Conservation (phyloP, 2,113 vertebrate species). For the Rhinopomastus cyanomelas region DNA sequence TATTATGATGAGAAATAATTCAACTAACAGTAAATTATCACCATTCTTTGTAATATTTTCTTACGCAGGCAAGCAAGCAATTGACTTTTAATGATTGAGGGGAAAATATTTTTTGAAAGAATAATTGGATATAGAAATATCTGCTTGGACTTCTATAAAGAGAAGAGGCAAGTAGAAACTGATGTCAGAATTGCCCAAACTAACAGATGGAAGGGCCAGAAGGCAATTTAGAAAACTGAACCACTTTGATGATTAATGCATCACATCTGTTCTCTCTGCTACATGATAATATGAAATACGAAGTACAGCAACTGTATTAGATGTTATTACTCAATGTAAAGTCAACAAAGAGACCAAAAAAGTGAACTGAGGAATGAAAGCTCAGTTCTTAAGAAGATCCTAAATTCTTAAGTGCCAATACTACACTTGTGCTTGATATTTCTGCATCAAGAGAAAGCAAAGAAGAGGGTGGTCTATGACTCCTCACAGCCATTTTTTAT, state of each 20-base stretch:
- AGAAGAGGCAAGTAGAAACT: background rate
- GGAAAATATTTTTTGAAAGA: background rate
- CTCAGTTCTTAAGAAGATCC: background rate
- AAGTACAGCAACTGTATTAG: background rate
- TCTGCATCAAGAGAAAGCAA: background rate
- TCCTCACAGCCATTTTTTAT: background rate
- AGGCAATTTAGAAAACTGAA: background rate
- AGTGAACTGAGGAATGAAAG: background rate
- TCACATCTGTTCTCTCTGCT: background rate
- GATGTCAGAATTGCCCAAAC: background rate
- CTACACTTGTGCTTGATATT: background rate
- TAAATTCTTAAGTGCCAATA: background rate
- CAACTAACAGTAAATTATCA: background rate
- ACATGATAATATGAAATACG: background rate
- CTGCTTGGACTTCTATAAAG: background rate
- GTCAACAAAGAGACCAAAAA: background rate
- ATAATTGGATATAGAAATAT: background rate
- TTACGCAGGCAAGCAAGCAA: background rate
- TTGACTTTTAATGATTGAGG: background rate
- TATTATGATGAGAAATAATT: background rate
- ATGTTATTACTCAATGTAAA: background rate
- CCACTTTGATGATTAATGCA: background rate
- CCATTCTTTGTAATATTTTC: background rate
- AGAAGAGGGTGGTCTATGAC: background rate
- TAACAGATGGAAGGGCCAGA: background rate